Percentiles rank a stretch among this genome's conserved stretches.
Conservation (phyloP, 2,888 invertebrate genomes). For the Megamerina dolium region DNA sequence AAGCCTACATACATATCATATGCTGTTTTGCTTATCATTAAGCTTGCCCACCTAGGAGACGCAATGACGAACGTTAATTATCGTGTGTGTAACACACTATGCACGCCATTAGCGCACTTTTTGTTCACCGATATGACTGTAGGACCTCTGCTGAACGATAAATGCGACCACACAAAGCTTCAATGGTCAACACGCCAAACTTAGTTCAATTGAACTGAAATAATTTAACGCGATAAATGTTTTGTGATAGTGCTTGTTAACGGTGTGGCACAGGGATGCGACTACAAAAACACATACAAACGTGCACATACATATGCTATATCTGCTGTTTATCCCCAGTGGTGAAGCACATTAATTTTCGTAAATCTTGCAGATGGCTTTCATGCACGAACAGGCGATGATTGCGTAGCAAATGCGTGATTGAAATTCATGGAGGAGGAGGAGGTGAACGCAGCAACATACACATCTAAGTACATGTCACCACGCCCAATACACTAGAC, state of each 20-base stretch:
- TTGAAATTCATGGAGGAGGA: background rate
- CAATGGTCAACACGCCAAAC: background rate
- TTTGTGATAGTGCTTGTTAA: background rate
- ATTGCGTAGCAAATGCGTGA: background rate
- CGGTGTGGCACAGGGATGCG: background rate
- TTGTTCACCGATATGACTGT: too few relatives aligned
- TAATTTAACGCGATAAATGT: slow-evolving; percentile 6
- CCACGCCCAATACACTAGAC: background rate
- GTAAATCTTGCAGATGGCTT: background rate
- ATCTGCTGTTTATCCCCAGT: background rate
- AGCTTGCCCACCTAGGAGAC: too few relatives aligned
- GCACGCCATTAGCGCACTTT: too few relatives aligned
- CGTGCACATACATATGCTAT: background rate
- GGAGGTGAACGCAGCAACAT: background rate
- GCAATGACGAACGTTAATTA: too few relatives aligned
- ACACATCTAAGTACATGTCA: background rate
- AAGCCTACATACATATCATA: too few relatives aligned
- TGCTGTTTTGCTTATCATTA: too few relatives aligned
- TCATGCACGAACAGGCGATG: background rate
- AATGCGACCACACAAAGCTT: background rate
- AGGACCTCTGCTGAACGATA: too few relatives aligned
- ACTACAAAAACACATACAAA: background rate
- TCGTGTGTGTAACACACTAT: too few relatives aligned
- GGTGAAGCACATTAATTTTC: background rate
- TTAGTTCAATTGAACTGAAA: slow-evolving; percentile 4